phyloP scores from a whole-genome alignment of 2,888 invertebrate genomes.

The Apotomis betuletana region DNA sequence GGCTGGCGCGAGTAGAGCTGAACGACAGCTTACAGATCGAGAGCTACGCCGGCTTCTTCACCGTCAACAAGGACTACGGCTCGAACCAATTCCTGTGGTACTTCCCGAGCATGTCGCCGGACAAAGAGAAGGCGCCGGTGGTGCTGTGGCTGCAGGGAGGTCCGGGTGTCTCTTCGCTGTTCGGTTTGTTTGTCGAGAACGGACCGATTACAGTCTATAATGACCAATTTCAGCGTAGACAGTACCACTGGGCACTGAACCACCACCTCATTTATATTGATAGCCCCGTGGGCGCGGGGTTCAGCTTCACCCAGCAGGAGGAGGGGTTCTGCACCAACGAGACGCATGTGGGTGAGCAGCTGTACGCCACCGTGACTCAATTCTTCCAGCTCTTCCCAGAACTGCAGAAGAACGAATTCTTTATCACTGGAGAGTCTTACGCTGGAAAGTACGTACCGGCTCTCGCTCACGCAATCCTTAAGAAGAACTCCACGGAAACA shows the following conservation, averaged over 20 bases:
- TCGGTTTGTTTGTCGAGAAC: constrained; percentile 92
- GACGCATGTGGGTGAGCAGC: constrained; percentile 90
- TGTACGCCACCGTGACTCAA: constrained; percentile 90
- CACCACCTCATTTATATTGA: constrained; percentile 95
- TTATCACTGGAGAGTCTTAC: constrained; percentile 95
- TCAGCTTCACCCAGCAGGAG: constrained; percentile 91
- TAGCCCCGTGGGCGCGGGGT: constrained; percentile 96
- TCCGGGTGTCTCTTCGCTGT: constrained; percentile 91
- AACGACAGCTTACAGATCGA: constrained; percentile 83
- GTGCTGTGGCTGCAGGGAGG: constrained; percentile 94
- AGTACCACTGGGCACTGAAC: constrained; percentile 90
- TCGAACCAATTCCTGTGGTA: constrained; percentile 97
- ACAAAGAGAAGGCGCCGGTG: constrained; percentile 85
- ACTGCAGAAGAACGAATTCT: constrained; percentile 89
- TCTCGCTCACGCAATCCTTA: constrained; percentile 88
- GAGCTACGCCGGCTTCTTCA: constrained; percentile 91
- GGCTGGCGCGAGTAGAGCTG: constrained; percentile 81
- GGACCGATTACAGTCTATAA: constrained; percentile 85
- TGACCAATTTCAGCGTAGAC: constrained; percentile 82
- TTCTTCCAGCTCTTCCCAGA: constrained; percentile 93
- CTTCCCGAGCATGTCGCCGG: constrained; percentile 87
- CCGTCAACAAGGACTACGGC: constrained; percentile 89
- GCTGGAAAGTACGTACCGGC: constrained; percentile 92
- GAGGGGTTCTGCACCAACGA: constrained; percentile 91
- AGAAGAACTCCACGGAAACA: constrained; percentile 83